Conservation (phyloP, 2,797 vertebrate genomes). For the Cyclura pinguis region DNA sequence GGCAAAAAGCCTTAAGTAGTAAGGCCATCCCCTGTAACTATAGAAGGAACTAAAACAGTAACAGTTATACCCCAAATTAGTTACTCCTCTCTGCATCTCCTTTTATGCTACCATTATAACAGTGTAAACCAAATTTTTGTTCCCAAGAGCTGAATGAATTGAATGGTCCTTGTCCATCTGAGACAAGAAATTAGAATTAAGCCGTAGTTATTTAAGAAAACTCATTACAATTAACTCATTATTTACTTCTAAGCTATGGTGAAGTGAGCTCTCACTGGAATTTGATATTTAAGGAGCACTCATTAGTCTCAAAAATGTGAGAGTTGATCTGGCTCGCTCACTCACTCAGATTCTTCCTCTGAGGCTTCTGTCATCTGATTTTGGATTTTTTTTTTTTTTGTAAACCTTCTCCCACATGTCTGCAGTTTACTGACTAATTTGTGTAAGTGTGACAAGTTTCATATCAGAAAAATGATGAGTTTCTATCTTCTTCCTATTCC, state of each 20-base stretch:
- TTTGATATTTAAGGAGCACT: not conserved
- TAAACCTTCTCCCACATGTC: not conserved
- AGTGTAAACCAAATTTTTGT: too few relatives aligned
- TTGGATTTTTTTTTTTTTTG: not conserved
- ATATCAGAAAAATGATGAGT: not conserved
- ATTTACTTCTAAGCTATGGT: not conserved
- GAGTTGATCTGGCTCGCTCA: not conserved
- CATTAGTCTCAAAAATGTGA: not conserved
- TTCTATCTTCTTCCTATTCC: not conserved
- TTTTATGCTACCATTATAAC: too few relatives aligned
- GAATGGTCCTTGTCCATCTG: too few relatives aligned
- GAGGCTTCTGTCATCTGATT: not conserved
- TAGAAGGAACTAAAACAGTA: too few relatives aligned
- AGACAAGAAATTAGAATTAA: too few relatives aligned
- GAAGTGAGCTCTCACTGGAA: not conserved
- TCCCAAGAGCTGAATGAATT: too few relatives aligned
- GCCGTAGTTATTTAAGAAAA: too few relatives aligned
- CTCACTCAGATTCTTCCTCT: too few relatives aligned
- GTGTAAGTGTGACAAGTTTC: not conserved
- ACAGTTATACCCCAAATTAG: not conserved
- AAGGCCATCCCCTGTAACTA: not conserved
- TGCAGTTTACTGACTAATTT: not conserved
- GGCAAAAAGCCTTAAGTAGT: too few relatives aligned
- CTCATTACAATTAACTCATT: not conserved
- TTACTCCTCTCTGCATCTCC: too few relatives aligned